Base-by-base conservation (phyloP, 2,113 vertebrate species). In the Sceloporus tristichus region DNA sequence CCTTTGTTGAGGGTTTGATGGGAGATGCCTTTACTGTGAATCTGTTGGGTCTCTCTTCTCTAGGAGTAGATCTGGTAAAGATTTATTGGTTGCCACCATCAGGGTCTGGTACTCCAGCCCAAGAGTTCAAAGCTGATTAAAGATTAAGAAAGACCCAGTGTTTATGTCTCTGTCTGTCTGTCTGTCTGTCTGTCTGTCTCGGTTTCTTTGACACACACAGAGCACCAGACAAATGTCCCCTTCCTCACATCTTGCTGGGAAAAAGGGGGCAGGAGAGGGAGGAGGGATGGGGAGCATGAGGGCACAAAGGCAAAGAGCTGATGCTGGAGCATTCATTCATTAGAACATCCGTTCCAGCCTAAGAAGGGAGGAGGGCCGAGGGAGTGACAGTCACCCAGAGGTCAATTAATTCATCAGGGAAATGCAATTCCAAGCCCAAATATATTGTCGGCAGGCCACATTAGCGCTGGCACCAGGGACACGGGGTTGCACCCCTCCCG, bases 401-500 rank as follows among this genome's bases (percentile, higher is more conserved):
- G 96, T 96, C 95, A 94, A 91, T 91, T 84, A 94, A 93, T 96
- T 96, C 94, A 92, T 91, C 84, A 85, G 96, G 85, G 94, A 94
- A 95, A 88, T 93, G 95, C 96, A 95, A 95, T 93, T 95, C 88
- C 95, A 94, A 96, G 95, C 86, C 94, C 94, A 95, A 93, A 94
- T 94, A 95, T 95, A 96, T 95, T 88, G 90, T 93, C 94, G 92
- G 94, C 68, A 0, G 94, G 95, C 93, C 94, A 93, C 95, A 91
- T 93, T 90, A 95, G 95, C 53, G 7, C 95, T 96, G 95, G 95
- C 95, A 92, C 29, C 0, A 88, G 91, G 96, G 93, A 93, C 74
- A 11, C 10, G 56, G 93, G 96, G 96, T 95, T 91, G 74, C 91
- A 94, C 95, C 77, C 94, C 42, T 85, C 85, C 94, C 89, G 93